Evolutionary conservation across 2,888 invertebrate genomes (phyloP), one percentile per base, ranked within the genome.

Genomic region (Eurois occulta): DNA sequence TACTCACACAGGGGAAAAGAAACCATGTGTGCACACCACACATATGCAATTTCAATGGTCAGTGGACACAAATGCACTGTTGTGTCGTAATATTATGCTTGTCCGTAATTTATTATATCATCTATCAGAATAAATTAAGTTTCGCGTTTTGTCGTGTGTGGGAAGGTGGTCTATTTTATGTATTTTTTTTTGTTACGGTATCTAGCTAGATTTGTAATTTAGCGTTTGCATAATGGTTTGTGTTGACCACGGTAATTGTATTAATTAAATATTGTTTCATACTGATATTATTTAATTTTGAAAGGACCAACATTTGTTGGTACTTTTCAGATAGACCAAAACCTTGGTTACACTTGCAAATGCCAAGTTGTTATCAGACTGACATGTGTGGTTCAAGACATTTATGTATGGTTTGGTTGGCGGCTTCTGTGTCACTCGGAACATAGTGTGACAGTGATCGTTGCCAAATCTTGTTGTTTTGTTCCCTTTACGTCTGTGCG

Each of bases 31-130:
- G 41, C 62, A 80, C 60, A 65, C 58, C 83, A 87, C 85, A 86
- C 84, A 85, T n/a, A 58, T 60, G 66, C 35, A 65, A 21, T 60
- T 83, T 86, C 55, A 86, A 83, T 87, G 86, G 81, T 88, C 88
- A 83, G 43, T 87, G 85, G 79, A 78, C 87, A 87, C 83, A 88
- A 83, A 78, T 88, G 80, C 86, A 87, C 65, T 75, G 84, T 80
- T 67, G 79, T 84, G 86, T 81, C 78, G 77, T 87, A 86, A 86
- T 82, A 86, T 77, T 86, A 86, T 81, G 77, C 80, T 75, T 77
- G 80, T 77, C 70, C 55, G 77, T 85, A 86, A 83, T 85, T 86
- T 77, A 86, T 85, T 83, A 83, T 75, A 85, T 82, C 75, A 85
- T 78, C 69, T 74, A 85, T 85, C 73, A 85, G 73, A 84, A 84